phyloP scores from a whole-genome alignment of 2,113 vertebrate species.

The Catagonus wagneri region DNA sequence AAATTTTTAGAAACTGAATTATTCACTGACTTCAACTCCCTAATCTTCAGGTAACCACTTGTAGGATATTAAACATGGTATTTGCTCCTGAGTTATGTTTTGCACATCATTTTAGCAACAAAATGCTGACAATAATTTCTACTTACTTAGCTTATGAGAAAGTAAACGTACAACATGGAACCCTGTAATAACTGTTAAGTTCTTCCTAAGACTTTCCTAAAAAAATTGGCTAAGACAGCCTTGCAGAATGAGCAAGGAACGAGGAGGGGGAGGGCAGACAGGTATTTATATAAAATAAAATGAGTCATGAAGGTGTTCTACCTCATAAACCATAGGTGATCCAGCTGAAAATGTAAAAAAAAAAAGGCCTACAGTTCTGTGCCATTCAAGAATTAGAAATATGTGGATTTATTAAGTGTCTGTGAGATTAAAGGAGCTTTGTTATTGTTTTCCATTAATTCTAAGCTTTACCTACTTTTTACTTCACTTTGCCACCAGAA shows the following conservation, averaged over 20 bases:
- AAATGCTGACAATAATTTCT: background rate
- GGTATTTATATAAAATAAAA: background rate
- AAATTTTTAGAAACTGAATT: background rate
- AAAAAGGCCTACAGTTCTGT: background rate
- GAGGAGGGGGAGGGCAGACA: background rate
- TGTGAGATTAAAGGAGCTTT: background rate
- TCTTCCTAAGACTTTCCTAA: background rate
- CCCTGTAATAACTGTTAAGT: background rate
- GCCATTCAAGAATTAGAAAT: background rate
- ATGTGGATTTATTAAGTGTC: background rate
- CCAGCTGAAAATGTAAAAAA: background rate
- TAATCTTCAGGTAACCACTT: background rate
- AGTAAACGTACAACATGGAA: background rate
- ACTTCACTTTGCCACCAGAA: slow-evolving; percentile 23
- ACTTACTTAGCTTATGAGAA: background rate
- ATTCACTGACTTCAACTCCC: background rate
- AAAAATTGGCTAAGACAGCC: background rate
- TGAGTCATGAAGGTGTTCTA: background rate
- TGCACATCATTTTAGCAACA: background rate
- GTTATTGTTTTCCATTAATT: background rate
- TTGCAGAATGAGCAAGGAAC: background rate
- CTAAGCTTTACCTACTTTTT: background rate
- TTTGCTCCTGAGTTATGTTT: background rate
- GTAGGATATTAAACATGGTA: background rate
- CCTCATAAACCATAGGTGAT: background rate